A percentile compares a stretch with the other conserved stretches of the same genome.
phyloP scores from a whole-genome alignment of 2,113 vertebrate genomes.

The human (Homo sapiens) region DNA sequence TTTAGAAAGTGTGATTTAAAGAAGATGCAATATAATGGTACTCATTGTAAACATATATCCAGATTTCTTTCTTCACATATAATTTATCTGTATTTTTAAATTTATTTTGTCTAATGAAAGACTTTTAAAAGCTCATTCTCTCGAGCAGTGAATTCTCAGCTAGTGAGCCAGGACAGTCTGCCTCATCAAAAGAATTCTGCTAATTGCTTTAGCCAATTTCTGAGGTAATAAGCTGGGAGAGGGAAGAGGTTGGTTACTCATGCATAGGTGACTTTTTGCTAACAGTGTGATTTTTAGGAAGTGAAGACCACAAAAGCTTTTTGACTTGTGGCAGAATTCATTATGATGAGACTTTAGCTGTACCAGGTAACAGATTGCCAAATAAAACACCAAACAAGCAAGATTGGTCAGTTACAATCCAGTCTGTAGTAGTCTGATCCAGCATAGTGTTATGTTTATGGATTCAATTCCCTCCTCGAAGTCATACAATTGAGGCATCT shows the following conservation, averaged over 20 bases:
- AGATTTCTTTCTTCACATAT: background rate
- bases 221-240: background rate
- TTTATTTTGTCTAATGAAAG: background rate
- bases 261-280: slow-evolving; percentile 11
- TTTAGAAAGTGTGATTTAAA: background rate
- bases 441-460: background rate
- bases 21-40: background rate
- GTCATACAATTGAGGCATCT: background rate
- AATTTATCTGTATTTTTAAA: background rate
- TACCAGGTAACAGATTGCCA: slow-evolving; percentile 26
- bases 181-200: background rate
- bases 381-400: slow-evolving; percentile 47
- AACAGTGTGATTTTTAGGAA: slow-evolving; percentile 36
- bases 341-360: slow-evolving; percentile 18
- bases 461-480: background rate
- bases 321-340: slow-evolving; percentile 32
- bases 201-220: slow-evolving; percentile 27
- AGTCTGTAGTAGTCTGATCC: slow-evolving; percentile 5
- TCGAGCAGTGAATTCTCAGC: slow-evolving; percentile 22
- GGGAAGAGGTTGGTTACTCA: background rate
- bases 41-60: background rate
- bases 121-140: slow-evolving; percentile 33
- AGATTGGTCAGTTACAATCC: slow-evolving; percentile 29
- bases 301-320: slow-evolving; percentile 29
- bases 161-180: background rate